phyloP scores from a whole-genome alignment of 1,140 invertebrate species.

The Trachymyrmex septentrionalis region DNA sequence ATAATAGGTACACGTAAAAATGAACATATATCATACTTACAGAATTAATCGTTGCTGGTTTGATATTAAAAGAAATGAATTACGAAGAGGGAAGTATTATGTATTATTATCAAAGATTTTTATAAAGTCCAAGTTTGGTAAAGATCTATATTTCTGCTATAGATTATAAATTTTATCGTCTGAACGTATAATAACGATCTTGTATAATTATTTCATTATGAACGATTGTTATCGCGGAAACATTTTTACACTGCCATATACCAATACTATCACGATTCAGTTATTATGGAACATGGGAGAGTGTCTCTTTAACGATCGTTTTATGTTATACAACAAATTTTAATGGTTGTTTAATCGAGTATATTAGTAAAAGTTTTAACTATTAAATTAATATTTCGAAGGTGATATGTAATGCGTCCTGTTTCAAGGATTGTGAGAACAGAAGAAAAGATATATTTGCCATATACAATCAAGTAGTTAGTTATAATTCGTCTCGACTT shows the following conservation, averaged over 20 bases:
- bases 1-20: conserved; percentile 35
- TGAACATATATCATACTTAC: background rate
- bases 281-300: conserved; percentile 15
- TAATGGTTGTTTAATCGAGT: conserved; percentile 43
- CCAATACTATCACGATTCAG: conserved; percentile 22
- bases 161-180: conserved; percentile 35
- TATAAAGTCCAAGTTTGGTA: conserved; percentile 3
- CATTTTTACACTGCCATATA: conserved; percentile 54
- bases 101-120: conserved; percentile 32
- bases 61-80: conserved; percentile 45
- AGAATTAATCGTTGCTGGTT: conserved; percentile 35
- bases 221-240: conserved; percentile 29
- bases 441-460: conserved; percentile 54
- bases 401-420: conserved; percentile 32
- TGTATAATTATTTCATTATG: conserved; percentile 31
- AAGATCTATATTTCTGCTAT: conserved; percentile 20
- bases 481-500: conserved; percentile 39
- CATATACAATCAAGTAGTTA: conserved; percentile 62
- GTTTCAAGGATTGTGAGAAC: conserved; percentile 30
- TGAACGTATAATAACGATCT: conserved; percentile 23
- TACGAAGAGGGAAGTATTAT: conserved; percentile 8
- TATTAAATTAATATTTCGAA: conserved; percentile 39
- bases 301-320: conserved; percentile 15
- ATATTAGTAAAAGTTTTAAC: conserved; percentile 32
- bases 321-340: conserved; percentile 36